phyloP scores from a whole-genome alignment of 2,888 invertebrate species.

The Rhagonycha fulva region DNA sequence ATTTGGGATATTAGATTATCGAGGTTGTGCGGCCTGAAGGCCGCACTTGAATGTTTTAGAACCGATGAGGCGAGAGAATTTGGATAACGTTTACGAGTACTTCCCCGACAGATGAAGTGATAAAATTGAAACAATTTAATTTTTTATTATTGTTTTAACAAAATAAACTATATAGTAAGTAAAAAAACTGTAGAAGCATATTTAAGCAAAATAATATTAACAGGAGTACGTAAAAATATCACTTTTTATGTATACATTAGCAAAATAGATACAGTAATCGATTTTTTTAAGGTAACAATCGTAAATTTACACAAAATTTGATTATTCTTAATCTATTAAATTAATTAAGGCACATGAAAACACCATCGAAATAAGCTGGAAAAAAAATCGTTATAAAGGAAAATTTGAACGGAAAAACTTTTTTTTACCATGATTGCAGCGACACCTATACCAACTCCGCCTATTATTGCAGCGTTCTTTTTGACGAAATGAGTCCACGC shows the following conservation, averaged over 20 bases:
- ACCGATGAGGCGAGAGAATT: no score
- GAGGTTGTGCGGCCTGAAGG: no score
- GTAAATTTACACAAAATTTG: not conserved
- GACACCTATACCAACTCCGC: conserved; percentile 79
- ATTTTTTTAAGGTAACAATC: conserved; percentile 1
- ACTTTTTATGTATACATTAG: conserved; percentile 10
- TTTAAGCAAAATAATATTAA: not conserved
- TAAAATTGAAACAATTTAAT: not conserved
- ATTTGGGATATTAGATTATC: no score
- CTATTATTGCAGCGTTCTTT: conserved; percentile 79
- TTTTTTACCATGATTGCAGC: conserved; percentile 82
- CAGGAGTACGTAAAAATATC: conserved; percentile 13
- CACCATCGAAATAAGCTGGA: conserved; percentile 82
- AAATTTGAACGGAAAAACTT: not conserved
- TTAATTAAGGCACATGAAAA: conserved; percentile 85
- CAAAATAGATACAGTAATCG: not conserved
- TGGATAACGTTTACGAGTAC: not conserved
- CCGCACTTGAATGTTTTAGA: no score
- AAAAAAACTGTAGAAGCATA: conserved; percentile 19
- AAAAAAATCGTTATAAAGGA: conserved; percentile 39
- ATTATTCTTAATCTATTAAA: conserved; percentile 62
- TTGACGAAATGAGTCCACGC: conserved; percentile 73
- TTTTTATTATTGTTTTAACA: conserved; percentile 19
- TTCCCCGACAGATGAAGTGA: not conserved
- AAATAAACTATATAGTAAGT: conserved; percentile 27